These are phyloP conservation scores for Hormaphis cornu DNA, from an alignment of 1,140 invertebrate species.

Conservation along the genomic window DNA sequence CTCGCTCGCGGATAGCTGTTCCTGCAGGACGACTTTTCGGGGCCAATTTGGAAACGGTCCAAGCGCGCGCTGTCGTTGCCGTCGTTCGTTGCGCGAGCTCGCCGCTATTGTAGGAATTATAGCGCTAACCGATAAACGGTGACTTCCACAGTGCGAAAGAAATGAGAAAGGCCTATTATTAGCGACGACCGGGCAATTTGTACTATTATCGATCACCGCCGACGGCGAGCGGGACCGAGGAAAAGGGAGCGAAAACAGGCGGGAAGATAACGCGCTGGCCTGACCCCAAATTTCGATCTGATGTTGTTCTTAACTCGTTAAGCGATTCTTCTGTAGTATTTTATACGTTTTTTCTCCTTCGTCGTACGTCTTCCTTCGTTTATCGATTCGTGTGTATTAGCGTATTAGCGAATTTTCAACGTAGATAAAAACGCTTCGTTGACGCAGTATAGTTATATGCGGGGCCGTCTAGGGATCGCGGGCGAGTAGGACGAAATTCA, in stretches of 20 bases:
- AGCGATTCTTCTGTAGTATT: not conserved
- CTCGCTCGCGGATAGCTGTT: too few relatives aligned
- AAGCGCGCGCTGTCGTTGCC: not conserved
- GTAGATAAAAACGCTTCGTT: not conserved
- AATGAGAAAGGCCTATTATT: slow-evolving; percentile 2
- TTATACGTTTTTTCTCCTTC: not conserved
- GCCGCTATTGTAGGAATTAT: not conserved
- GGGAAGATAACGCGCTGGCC: not conserved
- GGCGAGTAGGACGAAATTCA: not conserved
- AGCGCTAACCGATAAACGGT: not conserved
- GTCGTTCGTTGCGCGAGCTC: not conserved
- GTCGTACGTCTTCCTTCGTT: not conserved
- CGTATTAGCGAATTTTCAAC: slow-evolving; percentile 2
- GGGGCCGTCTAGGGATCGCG: too few relatives aligned
- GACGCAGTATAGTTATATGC: not conserved
- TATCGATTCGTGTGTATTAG: not conserved
- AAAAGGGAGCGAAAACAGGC: not conserved
- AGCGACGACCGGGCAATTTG: not conserved
- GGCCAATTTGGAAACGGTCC: not conserved
- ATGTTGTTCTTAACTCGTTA: slow-evolving; percentile 3
- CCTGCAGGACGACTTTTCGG: too few relatives aligned
- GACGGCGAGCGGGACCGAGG: not conserved
- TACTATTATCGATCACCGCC: not conserved
- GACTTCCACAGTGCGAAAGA: not conserved
- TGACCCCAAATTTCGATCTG: not conserved